Base-by-base conservation (phyloP, 2,888 invertebrate genomes). In the Petrophora chlorosata region DNA sequence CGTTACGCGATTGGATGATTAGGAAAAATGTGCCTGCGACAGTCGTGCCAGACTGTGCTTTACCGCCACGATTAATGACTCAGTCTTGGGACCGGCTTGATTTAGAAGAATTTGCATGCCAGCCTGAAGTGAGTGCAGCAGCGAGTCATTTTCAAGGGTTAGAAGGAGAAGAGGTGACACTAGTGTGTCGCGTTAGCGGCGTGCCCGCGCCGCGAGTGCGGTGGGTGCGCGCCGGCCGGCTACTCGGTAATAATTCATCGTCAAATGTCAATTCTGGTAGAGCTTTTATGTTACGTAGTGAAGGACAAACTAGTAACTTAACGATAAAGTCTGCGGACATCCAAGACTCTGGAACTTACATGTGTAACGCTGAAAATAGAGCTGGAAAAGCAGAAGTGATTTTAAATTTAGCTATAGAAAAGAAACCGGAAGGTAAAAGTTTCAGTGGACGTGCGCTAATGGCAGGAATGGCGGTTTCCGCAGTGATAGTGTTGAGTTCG, bases 101-200 rank as follows among this genome's bases (percentile, higher is more conserved):
- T 53, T 80, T 95, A 48, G 95, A 96, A 70, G 96, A 96, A 61
- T 95, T 95, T 71, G 95, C 96, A 0, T 96, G 96, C 73, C 90
- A 92, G 52, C 96, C 96, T 0, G 92, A 93, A 73, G 94, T 95
- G 15, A 91, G 91, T 46, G 92, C 94, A 3, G 82, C 89, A 5
- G 89, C 92, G 30, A 90, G 91, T 5, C 91, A 91, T 34, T 92
- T 94, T 5, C 92, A 92, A 52, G 94, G 94, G 0, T 85, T 92
- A 10, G 95, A 95, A 79, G 95, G 95, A 0, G 92, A 92, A 35
- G 95, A 95, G 70, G 92, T 94, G 14, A 95, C 95, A 2, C 89
- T 96, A 75, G 91, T 92, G 15, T 96, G 96, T 71, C 89, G 91
- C 53, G 93, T 95, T 3, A 91, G 91, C 17, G 95, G 95, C 5